These are phyloP conservation scores for Oppia nitens DNA, from an alignment of 1,140 invertebrate genomes.

Conservation along the genomic window DNA sequence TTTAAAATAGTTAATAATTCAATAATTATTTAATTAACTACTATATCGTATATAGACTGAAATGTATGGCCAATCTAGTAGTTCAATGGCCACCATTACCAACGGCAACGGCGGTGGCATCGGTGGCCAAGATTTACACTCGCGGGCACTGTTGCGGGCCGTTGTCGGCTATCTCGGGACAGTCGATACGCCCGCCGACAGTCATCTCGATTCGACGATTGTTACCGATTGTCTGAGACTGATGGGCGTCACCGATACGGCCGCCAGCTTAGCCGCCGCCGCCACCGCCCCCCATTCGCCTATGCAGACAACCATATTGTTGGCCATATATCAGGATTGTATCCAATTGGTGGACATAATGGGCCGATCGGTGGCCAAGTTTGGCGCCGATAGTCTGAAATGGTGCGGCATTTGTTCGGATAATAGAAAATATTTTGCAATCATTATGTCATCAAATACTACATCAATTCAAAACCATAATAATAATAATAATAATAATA, in stretches of 20 bases:
- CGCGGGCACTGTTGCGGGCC: constrained; percentile 43
- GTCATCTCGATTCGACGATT: constrained; percentile 45
- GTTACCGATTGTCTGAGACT: not conserved
- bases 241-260: not conserved
- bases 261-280: too few relatives aligned
- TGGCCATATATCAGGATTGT: not conserved
- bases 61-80: too few relatives aligned
- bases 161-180: constrained; percentile 86
- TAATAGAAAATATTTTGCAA: constrained; percentile 69
- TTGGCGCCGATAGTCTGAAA: constrained; percentile 63
- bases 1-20: too few relatives aligned
- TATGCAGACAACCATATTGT: not conserved
- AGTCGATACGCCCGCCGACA: constrained; percentile 79
- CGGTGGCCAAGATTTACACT: not conserved
- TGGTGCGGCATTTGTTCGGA: constrained; percentile 72
- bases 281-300: too few relatives aligned
- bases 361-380: constrained; percentile 45
- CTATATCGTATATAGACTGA: too few relatives aligned
- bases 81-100: not conserved
- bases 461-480: constrained; percentile 37
- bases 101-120: not conserved
- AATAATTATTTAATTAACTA: too few relatives aligned
- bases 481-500: constrained; percentile 18
- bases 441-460: too few relatives aligned
- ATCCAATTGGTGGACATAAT: not conserved